Conservation (phyloP, 2,113 vertebrate species). For the Caloenas nicobarica region DNA sequence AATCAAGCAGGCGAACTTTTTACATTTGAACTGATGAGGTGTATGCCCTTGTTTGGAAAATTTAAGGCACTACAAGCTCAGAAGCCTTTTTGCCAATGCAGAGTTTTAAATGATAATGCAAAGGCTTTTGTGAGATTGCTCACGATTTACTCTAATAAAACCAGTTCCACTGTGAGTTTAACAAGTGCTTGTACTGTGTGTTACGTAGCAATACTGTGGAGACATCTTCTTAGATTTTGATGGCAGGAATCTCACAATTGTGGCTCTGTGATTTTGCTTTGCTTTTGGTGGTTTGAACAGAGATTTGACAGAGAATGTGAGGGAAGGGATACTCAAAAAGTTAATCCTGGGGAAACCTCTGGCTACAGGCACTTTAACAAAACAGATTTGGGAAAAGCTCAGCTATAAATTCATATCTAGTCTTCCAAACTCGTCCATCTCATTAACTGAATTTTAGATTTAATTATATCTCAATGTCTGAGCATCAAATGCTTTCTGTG, state of each 20-base stretch:
- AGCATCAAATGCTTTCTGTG: not conserved
- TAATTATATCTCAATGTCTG: not conserved
- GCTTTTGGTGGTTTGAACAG: not conserved
- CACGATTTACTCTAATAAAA: conserved; percentile 35
- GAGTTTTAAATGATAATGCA: conserved; percentile 23
- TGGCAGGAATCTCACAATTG: not conserved
- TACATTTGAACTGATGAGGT: not conserved
- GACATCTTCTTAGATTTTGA: not conserved
- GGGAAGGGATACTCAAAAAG: not conserved
- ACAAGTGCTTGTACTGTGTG: not conserved
- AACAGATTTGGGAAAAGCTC: not conserved
- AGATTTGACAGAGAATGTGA: not conserved
- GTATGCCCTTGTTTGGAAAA: conserved; percentile 18
- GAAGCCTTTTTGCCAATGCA: conserved; percentile 16
- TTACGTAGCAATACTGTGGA: not conserved
- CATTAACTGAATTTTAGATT: not conserved
- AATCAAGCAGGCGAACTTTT: conserved; percentile 24
- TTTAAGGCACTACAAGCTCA: not conserved
- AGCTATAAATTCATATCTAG: not conserved
- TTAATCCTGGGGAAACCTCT: not conserved
- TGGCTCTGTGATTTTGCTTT: not conserved
- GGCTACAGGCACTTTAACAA: not conserved
- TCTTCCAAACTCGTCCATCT: not conserved
- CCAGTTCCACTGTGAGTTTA: not conserved
- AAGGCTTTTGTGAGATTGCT: conserved; percentile 20